Base-by-base conservation (phyloP, 53 echinoderm and acorn worm genomes). In the Crossaster papposus region DNA sequence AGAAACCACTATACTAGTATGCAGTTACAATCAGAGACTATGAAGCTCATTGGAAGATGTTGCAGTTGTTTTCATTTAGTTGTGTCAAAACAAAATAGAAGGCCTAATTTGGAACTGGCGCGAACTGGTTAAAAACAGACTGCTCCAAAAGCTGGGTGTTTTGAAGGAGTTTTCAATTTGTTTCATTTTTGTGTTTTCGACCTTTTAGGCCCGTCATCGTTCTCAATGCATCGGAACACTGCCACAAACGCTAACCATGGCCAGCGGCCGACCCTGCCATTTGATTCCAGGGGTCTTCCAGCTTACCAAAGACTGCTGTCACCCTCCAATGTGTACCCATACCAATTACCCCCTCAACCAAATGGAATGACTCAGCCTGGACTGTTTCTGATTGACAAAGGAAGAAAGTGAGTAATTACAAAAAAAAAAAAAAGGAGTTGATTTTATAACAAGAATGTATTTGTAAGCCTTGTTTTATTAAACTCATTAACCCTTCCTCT, bases 321-420 rank as follows among this genome's bases (percentile, higher is more conserved):
- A 50, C 71, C 84, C 5, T 58, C 22, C 12, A 58, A 58, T 58
- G 17, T 31, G 14, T 72, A 72, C 72, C 84, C 84, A 20, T 44
- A 84, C 72, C 84, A 84, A 72, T 31, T 72, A 30, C 72, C 84
- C 51, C 84, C 72, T 50, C 84, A 22, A 20, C 72, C 72, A 53
- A 84, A 84, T 84, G 84, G 84, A 72, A 17, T 38, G 73, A 51
- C 23, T 37, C 72, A 51, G 32, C 54, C 84, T 18, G 84, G 72
- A 84, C 52, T 84, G 31, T 84, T 84, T 53, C 71, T 84, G 14
- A 84, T 84, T 26, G 84, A 84, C 23, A 71, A 28, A 30, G 84
- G 84, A 51, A 84, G 84, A 72, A 84, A 72, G 84, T 84, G 72
- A 71, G 84, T 84, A 51, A 14, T 79, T 28, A 23, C 28, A 71